Evolutionary conservation across 2,113 vertebrate genomes (phyloP).

Genomic region (Aplodontia rufa): DNA sequence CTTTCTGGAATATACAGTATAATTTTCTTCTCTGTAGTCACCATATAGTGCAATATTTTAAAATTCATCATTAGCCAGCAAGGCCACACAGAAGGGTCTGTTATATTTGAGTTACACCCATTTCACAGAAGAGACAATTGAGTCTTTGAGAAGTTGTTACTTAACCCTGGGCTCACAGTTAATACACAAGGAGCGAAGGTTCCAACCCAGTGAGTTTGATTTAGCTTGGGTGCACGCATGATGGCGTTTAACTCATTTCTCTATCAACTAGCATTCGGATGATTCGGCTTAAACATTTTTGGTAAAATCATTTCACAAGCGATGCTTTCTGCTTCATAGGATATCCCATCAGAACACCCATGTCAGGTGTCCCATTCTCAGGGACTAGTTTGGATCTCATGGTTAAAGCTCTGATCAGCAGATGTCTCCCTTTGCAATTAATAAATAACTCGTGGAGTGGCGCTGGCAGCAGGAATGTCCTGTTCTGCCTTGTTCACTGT

Average conservation of each 20-base stretch:
- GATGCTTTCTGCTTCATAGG: neutral
- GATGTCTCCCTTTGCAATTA: neutral
- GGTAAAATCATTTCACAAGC: neutral
- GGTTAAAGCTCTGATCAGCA: neutral
- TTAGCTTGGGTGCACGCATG: neutral
- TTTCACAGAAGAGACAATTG: conserved; percentile 38
- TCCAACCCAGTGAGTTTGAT: neutral
- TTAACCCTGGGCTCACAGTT: neutral
- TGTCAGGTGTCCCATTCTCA: neutral
- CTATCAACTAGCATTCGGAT: neutral
- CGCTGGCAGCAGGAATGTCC: neutral
- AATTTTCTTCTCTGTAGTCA: no score
- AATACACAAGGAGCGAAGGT: neutral
- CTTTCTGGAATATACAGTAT: no score
- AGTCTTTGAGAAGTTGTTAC: conserved; percentile 14
- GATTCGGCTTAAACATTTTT: conserved; percentile 13
- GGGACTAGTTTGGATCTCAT: neutral
- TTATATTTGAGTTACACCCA: neutral
- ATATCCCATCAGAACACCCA: neutral
- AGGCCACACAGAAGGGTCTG: neutral
- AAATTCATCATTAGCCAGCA: neutral
- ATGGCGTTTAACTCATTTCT: neutral
- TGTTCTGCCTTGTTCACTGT: neutral
- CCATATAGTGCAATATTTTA: neutral
- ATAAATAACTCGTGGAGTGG: neutral